Conservation (phyloP, 2,113 vertebrate species). For the Pomatorhinus ruficollis region DNA sequence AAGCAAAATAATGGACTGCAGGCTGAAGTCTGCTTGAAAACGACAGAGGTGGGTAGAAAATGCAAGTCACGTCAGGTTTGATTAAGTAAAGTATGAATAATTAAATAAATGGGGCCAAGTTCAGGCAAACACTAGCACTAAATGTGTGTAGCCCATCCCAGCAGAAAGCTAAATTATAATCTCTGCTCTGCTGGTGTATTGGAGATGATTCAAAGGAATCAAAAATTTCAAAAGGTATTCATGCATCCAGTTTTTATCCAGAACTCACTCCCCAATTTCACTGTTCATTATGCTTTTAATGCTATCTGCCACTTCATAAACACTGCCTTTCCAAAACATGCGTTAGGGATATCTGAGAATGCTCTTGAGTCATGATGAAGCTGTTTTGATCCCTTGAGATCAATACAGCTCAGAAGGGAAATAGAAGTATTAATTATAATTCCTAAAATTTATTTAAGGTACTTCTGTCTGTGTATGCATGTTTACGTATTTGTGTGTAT, state of each 20-base stretch:
- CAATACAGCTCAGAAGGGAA: background rate
- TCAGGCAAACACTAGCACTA: background rate
- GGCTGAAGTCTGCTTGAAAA: background rate
- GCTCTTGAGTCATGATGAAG: background rate
- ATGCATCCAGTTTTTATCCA: background rate
- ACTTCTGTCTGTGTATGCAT: background rate
- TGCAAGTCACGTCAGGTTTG: background rate
- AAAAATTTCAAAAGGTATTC: background rate
- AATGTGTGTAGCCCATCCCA: background rate
- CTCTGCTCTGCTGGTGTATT: background rate
- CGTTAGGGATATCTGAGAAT: background rate
- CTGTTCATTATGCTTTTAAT: background rate
- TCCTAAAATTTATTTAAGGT: background rate
- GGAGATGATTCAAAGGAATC: background rate
- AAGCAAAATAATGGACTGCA: background rate
- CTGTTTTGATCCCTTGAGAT: background rate
- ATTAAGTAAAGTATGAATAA: background rate
- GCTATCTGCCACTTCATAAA: background rate
- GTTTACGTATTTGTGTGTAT: accelerated
- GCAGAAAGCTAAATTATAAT: background rate
- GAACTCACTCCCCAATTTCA: accelerated
- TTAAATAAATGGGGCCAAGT: background rate
- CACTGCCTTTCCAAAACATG: background rate
- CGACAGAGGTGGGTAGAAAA: background rate
- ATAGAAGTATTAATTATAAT: background rate